phyloP scores from a whole-genome alignment of 2,113 vertebrate species.

The Eulemur rufifrons region DNA sequence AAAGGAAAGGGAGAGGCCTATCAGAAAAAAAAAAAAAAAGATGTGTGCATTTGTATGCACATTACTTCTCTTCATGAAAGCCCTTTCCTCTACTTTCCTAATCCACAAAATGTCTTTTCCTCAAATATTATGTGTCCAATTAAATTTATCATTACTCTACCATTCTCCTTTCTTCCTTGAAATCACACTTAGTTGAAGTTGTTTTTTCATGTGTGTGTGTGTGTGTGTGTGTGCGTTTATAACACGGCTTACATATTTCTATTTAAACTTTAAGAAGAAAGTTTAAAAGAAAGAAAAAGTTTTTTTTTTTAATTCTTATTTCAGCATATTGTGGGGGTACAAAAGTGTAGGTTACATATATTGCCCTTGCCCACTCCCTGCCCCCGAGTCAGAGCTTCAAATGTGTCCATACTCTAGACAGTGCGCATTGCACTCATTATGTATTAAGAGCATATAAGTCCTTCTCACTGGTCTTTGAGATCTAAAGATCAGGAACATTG shows the following conservation, averaged over 20 bases:
- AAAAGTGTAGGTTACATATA: too few relatives aligned
- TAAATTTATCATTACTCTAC: not conserved
- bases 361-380: too few relatives aligned
- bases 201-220: not conserved
- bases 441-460: not conserved
- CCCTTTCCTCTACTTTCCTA: not conserved
- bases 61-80: not conserved
- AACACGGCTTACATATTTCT: not conserved
- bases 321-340: too few relatives aligned
- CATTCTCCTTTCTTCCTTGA: not conserved
- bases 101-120: not conserved
- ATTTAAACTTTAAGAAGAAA: not conserved
- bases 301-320: not conserved
- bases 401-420: too few relatives aligned
- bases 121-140: not conserved
- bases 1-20: too few relatives aligned
- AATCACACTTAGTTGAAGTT: not conserved
- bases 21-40: not conserved
- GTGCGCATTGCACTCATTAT: too few relatives aligned
- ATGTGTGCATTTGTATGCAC: not conserved
- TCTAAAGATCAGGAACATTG: not conserved
- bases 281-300: too few relatives aligned
- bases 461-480: not conserved
- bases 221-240: not conserved
- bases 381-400: too few relatives aligned